Conservation (phyloP, 1,140 invertebrate genomes). For the Nephotettix cincticeps region DNA sequence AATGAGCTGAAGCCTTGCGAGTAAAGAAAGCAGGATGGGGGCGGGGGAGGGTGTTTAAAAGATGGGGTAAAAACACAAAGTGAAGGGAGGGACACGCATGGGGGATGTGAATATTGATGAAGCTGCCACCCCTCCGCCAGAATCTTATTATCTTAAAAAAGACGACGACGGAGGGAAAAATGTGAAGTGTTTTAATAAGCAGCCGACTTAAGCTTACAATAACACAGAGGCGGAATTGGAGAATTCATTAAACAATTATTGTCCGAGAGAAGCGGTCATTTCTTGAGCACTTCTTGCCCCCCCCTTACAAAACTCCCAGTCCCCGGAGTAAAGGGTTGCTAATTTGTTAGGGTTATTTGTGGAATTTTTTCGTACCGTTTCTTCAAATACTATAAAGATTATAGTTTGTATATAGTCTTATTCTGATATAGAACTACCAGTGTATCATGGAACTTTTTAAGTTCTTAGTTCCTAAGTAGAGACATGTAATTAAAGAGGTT, state of each 20-base stretch:
- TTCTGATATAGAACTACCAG: no score
- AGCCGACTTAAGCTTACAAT: slow-evolving; percentile 33
- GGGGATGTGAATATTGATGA: slow-evolving; percentile 38
- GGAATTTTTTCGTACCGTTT: no score
- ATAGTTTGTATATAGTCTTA: no score
- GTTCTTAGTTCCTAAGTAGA: no score
- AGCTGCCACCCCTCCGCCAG: slow-evolving; percentile 28
- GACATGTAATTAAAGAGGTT: no score
- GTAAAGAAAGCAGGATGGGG: slow-evolving; percentile 30
- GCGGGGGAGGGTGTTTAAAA: slow-evolving; percentile 34
- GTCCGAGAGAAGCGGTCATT: background rate
- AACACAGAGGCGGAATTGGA: background rate
- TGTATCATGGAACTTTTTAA: no score
- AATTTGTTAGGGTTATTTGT: no score
- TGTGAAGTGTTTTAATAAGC: slow-evolving; percentile 38
- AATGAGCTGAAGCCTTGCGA: slow-evolving; percentile 36
- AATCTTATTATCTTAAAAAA: slow-evolving; percentile 39
- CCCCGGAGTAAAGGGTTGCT: no score
- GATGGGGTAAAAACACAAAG: slow-evolving; percentile 38
- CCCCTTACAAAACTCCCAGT: no score
- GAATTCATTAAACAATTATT: slow-evolving; percentile 22
- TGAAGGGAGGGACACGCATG: slow-evolving; percentile 36
- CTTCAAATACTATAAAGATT: no score
- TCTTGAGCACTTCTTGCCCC: background rate
- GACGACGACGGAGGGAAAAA: slow-evolving; percentile 35